Base-by-base conservation (phyloP, 2,113 vertebrate genomes). In the Amblyopsis rosae region DNA sequence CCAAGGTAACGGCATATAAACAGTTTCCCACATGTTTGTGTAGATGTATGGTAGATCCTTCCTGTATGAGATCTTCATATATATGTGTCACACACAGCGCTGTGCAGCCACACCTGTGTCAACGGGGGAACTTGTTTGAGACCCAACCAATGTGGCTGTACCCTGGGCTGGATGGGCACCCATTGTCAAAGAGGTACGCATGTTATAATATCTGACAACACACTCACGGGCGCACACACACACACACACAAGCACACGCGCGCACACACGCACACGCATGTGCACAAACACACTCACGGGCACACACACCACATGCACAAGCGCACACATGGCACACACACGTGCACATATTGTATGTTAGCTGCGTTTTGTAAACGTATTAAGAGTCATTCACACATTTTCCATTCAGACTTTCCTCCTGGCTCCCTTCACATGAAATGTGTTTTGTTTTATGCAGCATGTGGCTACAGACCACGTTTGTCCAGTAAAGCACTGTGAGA, bases 171-270 rank as follows among this genome's bases (percentile, higher is more conserved):
- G 97, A 93, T 0, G 0, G 97, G 96, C 0, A 16, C 0, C 45
- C 81, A 80, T 17, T 98, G 96, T 77, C 94, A 96, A 83, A 93
- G 84, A 91, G 97, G 96, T 99, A 91, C 57, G 0, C 35, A 17
- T 26, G 26, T 26, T 26, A 26, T 1, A 26, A 26, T 26, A 26
- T 26, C 26, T 26, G 26, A 26, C 26, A 26, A 26, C 26, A 26
- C 2, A 2, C 26, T 26, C 26, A 26, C 26, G 26, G 26, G 26
- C 26, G 26, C 26, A 26, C 26, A 26, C 26, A 26, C 26, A 26
- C 26, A 26, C 26, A 26, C 26, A 26, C 26, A 26, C 26, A 26
- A 1, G 3, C 26, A 26, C 26, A 26, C 26, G n/a, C n/a, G n/a
- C n/a, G n/a, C n/a, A 26, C 26, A 26, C 2, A 26, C 26, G 3